Conservation (phyloP, 2,888 invertebrate genomes). For the Dexiosoma caninum region DNA sequence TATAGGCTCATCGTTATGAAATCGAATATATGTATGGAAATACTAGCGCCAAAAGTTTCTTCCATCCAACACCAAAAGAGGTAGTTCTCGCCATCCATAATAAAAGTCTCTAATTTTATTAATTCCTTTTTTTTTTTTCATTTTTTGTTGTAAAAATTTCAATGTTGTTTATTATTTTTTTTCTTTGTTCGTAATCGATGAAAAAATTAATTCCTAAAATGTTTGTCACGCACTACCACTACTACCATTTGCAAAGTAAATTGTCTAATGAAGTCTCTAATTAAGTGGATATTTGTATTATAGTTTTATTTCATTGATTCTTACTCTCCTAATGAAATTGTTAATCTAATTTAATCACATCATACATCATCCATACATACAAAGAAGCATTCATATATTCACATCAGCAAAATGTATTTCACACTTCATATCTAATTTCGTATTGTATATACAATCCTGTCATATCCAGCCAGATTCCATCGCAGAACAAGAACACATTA, state of each 20-base stretch:
- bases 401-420: background rate
- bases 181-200: conserved; percentile 34
- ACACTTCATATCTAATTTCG: background rate
- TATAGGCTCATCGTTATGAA: conserved; percentile 93
- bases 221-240: conserved; percentile 48
- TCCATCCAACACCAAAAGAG: conserved; percentile 80
- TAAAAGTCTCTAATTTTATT: conserved; percentile 40
- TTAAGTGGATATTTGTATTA: conserved; percentile 37
- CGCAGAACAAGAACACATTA: background rate
- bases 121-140: conserved; percentile 2
- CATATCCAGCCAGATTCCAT: background rate
- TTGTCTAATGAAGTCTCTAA: conserved; percentile 27
- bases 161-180: conserved; percentile 44
- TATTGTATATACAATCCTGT: conserved; percentile 5
- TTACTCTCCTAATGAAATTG: conserved; percentile 24
- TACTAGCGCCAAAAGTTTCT: conserved; percentile 68
- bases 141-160: conserved; percentile 48
- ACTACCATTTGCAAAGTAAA: conserved; percentile 40
- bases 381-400: background rate
- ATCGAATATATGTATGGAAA: conserved; percentile 92
- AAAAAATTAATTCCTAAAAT: conserved; percentile 25
- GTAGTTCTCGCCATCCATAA: conserved; percentile 79
- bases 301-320: conserved; percentile 33
- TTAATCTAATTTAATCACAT: conserved; percentile 39
- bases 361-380: background rate